phyloP scores from a whole-genome alignment of 2,113 vertebrate genomes.

The Lamprologus ornatipinnis region DNA sequence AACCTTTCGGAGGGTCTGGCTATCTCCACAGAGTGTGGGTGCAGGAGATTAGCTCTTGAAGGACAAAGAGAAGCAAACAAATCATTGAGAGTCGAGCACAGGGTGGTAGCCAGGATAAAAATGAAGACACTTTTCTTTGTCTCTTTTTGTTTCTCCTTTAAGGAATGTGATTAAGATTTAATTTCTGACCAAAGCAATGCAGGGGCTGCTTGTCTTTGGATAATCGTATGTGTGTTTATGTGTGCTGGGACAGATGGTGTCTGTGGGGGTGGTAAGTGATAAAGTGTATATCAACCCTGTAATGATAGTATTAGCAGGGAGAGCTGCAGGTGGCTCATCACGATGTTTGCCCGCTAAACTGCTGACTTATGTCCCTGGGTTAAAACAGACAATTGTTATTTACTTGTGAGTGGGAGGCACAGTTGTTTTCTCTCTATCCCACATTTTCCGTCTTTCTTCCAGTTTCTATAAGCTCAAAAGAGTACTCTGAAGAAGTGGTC shows the following conservation, averaged over 20 bases:
- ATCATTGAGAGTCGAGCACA: not conserved
- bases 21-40: not conserved
- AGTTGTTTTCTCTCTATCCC: not conserved
- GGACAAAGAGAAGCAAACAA: not conserved
- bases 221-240: not conserved
- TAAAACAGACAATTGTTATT: conserved; percentile 20
- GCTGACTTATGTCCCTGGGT: conserved; percentile 33
- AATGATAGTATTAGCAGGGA: conserved; percentile 42
- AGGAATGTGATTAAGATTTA: not conserved
- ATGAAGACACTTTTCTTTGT: not conserved
- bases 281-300: conserved; percentile 10
- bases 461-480: not conserved
- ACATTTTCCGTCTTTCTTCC: not conserved
- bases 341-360: conserved; percentile 36
- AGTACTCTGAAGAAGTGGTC: not conserved
- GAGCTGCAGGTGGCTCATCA: conserved; percentile 42
- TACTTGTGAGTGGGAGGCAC: conserved; percentile 2
- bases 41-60: not conserved
- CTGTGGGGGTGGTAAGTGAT: conserved; percentile 34
- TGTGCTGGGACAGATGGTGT: conserved; percentile 29
- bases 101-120: not conserved
- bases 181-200: not conserved
- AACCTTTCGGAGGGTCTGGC: not conserved
- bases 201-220: not conserved
- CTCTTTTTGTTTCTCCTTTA: not conserved